These are phyloP conservation scores for Polyommatus icarus DNA, from an alignment of 2,888 invertebrate species.

Conservation along the genomic window DNA sequence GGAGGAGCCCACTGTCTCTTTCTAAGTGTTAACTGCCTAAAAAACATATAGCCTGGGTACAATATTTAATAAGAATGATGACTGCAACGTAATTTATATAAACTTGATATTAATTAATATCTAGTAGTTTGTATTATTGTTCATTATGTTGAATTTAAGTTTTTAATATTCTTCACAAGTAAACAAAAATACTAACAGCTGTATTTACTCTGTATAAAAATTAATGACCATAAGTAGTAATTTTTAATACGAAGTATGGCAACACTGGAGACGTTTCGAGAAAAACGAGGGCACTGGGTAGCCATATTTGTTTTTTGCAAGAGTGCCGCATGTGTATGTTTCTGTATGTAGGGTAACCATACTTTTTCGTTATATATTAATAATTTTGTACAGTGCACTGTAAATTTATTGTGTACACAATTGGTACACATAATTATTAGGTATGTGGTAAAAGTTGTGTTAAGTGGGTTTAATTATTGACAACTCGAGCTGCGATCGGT, in stretches of 20 bases:
- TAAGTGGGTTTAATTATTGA: slow-evolving; percentile 6
- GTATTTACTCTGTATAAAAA: slow-evolving; percentile 6
- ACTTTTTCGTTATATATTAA: slow-evolving; percentile 3
- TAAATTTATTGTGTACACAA: slow-evolving; percentile 7
- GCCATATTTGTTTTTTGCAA: too few species aligned
- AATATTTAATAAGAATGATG: slow-evolving; percentile 9
- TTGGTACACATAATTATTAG: slow-evolving; percentile 8
- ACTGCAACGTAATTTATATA: slow-evolving; percentile 9
- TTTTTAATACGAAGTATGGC: slow-evolving; percentile 12
- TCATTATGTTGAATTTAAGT: slow-evolving; percentile 6
- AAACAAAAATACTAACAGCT: slow-evolving; percentile 9
- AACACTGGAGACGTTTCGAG: background rate
- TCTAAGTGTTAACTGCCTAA: too few species aligned
- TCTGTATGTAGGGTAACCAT: background rate
- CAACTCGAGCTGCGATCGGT: slow-evolving; percentile 5
- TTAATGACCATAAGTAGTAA: slow-evolving; percentile 6
- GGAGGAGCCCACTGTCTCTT: too few species aligned
- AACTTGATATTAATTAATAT: background rate
- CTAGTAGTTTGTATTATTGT: slow-evolving; percentile 4
- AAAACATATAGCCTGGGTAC: background rate
- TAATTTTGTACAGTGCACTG: slow-evolving; percentile 9
- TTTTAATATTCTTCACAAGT: background rate
- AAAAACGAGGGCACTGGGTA: too few species aligned
- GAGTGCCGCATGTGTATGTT: slow-evolving; percentile 5
- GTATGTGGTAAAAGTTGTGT: slow-evolving; percentile 11